Conservation (phyloP, 2,797 vertebrate species). For the Rhinogobio ventralis region DNA sequence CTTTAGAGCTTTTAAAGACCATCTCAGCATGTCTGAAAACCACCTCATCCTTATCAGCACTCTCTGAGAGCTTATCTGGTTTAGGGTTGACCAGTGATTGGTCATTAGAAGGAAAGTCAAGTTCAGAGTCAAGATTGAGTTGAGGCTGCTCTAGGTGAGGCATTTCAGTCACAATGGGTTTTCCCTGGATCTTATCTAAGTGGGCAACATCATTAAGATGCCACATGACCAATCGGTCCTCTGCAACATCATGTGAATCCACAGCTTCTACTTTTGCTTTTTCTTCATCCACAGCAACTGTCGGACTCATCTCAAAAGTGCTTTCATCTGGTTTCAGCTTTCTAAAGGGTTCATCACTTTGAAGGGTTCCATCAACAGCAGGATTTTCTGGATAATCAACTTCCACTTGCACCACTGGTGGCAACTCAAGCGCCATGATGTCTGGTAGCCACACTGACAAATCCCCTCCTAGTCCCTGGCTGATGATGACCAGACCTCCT, state of each 20-base stretch:
- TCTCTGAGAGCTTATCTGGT: neutral
- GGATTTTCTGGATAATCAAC: neutral
- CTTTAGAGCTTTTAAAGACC: neutral
- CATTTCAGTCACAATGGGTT: neutral
- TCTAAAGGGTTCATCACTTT: neutral
- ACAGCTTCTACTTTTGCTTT: too few species aligned
- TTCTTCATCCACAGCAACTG: neutral
- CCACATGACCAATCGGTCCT: neutral
- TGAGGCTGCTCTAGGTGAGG: neutral
- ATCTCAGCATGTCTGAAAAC: conserved; percentile 8
- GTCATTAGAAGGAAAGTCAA: neutral
- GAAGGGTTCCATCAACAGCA: neutral
- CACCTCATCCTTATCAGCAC: neutral
- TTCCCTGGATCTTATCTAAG: neutral
- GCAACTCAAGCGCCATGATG: conserved; percentile 28
- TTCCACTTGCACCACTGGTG: neutral
- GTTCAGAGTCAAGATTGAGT: neutral
- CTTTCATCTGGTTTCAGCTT: neutral
- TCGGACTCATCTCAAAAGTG: neutral
- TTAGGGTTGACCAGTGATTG: neutral
- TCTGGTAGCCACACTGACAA: conserved; percentile 67
- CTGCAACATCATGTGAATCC: neutral
- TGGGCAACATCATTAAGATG: neutral
- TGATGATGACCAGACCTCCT: conserved; percentile 57
- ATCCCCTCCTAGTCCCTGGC: conserved; percentile 54